Evolutionary conservation across 2,113 vertebrate species (phyloP).

Genomic region (Pimephales promelas): DNA sequence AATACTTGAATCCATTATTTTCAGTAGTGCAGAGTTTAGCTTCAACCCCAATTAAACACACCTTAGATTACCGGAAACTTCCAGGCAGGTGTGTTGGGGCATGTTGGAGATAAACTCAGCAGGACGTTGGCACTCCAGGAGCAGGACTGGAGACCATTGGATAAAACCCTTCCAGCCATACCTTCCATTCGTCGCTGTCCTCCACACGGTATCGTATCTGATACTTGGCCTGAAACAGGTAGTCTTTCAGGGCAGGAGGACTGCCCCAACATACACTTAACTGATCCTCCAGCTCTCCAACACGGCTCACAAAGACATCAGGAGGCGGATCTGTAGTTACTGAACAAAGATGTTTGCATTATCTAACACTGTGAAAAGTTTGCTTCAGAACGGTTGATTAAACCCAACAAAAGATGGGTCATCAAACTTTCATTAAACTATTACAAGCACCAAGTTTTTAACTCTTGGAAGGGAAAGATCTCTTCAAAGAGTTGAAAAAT

Average conservation of each 20-base stretch:
- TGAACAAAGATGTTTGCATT: slow-evolving; percentile 61
- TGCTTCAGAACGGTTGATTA: not conserved
- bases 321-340: slow-evolving; percentile 92
- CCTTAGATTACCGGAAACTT: not conserved
- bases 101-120: not conserved
- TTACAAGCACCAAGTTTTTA: too few relatives aligned
- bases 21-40: not conserved
- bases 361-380: not conserved
- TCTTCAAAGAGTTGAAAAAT: not conserved
- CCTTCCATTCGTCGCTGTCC: slow-evolving; percentile 93
- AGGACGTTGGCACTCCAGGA: not conserved
- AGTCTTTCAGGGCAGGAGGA: slow-evolving; percentile 88
- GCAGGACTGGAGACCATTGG: not conserved
- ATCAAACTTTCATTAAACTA: not conserved
- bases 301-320: slow-evolving; percentile 86
- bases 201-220: slow-evolving; percentile 95
- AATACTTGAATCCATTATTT: too few relatives aligned
- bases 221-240: slow-evolving; percentile 95
- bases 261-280: slow-evolving; percentile 90
- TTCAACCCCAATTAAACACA: not conserved
- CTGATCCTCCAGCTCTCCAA: slow-evolving; percentile 91
- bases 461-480: too few relatives aligned
- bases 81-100: not conserved
- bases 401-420: not conserved
- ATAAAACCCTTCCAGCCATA: slow-evolving; percentile 57